phyloP scores from a whole-genome alignment of 2,888 invertebrate genomes.

The Lysandra coridon region DNA sequence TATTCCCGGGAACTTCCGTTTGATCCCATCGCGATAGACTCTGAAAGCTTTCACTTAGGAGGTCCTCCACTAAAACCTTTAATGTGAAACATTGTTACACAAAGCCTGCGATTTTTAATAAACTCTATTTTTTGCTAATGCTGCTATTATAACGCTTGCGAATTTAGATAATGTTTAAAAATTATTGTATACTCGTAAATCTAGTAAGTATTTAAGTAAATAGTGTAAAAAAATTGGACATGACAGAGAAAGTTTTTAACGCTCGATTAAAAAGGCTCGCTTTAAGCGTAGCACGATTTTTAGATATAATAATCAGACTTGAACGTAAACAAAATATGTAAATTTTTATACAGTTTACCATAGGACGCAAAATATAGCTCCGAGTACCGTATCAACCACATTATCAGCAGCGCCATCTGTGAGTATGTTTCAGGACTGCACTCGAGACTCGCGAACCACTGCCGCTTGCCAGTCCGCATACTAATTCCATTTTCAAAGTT shows the following conservation, averaged over 20 bases:
- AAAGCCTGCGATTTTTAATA: background rate
- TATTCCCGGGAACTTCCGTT: background rate
- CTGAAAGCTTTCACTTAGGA: background rate
- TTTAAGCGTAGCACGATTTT: no score
- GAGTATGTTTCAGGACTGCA: background rate
- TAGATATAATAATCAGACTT: no score
- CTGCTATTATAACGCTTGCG: background rate
- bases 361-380: background rate
- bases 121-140: no score
- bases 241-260: no score
- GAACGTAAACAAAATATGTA: background rate
- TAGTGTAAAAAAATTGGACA: no score
- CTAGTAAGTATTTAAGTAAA: no score
- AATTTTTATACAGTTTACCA: background rate
- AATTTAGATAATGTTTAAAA: background rate
- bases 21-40: conserved; percentile 1
- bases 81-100: background rate
- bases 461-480: background rate
- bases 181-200: background rate
- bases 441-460: background rate
- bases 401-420: conserved; percentile 33
- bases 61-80: background rate
- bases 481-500: background rate
- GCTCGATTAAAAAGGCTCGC: no score
- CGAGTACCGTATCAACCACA: background rate